phyloP scores from a whole-genome alignment of 2,888 invertebrate genomes.

The Prosapia bicincta region DNA sequence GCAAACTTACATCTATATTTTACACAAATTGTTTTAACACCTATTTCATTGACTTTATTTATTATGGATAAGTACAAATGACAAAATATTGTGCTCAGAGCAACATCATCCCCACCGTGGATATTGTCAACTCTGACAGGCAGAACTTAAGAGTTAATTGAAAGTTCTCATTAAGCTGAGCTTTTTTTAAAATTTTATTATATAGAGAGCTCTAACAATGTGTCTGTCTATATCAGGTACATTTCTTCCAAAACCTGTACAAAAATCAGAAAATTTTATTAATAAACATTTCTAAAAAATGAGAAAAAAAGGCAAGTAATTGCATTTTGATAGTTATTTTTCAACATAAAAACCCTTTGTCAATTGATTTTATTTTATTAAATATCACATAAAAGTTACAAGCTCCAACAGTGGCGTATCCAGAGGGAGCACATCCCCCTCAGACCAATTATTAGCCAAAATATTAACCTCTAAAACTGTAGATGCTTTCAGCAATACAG shows the following conservation, averaged over 20 bases:
- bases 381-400: too few relatives aligned
- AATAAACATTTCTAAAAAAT: too few relatives aligned
- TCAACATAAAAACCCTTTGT: too few relatives aligned
- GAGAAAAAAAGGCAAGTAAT: too few relatives aligned
- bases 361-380: too few relatives aligned
- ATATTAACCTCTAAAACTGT: too few relatives aligned
- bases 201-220: not conserved
- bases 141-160: not conserved
- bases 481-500: too few relatives aligned
- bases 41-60: not conserved
- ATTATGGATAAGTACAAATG: not conserved
- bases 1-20: not conserved
- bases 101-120: not conserved
- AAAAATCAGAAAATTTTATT: not conserved
- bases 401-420: too few relatives aligned
- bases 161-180: not conserved
- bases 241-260: not conserved
- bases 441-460: too few relatives aligned
- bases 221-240: not conserved
- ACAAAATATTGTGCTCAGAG: not conserved
- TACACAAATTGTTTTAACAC: not conserved
- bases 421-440: too few relatives aligned
- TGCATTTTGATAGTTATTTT: too few relatives aligned
- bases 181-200: not conserved
- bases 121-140: not conserved